Percentiles rank a stretch among this genome's conserved stretches.
These are phyloP conservation scores for Podarcis raffonei DNA, from an alignment of 2,113 vertebrate genomes.

Conservation along the genomic window DNA sequence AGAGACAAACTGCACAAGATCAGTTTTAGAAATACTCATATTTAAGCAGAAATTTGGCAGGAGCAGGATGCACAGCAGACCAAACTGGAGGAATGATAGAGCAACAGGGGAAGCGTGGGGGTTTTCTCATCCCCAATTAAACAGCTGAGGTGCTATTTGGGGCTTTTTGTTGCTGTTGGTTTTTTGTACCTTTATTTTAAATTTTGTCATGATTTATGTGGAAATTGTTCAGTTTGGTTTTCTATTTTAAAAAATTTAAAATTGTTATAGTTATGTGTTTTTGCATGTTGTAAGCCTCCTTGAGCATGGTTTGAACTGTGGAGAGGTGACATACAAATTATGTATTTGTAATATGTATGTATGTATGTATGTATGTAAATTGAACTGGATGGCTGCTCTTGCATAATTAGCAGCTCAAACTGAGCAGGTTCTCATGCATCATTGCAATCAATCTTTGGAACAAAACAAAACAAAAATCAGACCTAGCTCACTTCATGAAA, in stretches of 20 bases:
- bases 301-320: too few species aligned
- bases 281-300: too few species aligned
- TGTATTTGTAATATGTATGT: too few species aligned
- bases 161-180: too few species aligned
- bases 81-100: not conserved
- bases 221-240: too few species aligned
- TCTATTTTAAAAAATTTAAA: too few species aligned
- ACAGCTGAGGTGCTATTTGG: conserved; percentile 20
- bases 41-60: not conserved
- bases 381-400: conserved; percentile 65
- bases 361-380: not conserved
- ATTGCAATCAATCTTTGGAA: conserved; percentile 3
- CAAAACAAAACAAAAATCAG: conserved; percentile 10
- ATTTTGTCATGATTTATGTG: too few species aligned
- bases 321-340: too few species aligned
- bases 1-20: not conserved
- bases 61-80: not conserved
- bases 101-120: not conserved
- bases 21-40: not conserved
- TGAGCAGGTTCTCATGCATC: conserved; percentile 21
- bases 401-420: conserved; percentile 54
- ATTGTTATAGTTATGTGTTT: too few species aligned
- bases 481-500: conserved; percentile 48
- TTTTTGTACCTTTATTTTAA: too few species aligned
- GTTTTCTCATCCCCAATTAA: conserved; percentile 21